Evolutionary conservation across 2,797 vertebrate genomes (phyloP).

Genomic region (Myotis vivesi): DNA sequence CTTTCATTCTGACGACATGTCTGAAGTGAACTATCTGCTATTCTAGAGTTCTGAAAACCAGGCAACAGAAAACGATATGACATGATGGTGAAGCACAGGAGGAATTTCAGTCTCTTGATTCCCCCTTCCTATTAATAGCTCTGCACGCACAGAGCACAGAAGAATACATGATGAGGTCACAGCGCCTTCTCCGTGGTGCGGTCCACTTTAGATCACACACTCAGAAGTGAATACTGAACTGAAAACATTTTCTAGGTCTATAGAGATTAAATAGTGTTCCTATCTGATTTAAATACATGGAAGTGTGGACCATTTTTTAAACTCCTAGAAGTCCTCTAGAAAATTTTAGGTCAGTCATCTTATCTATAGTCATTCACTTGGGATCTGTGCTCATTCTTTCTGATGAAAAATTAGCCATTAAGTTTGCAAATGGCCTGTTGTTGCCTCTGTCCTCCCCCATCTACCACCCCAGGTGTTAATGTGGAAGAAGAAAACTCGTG

Average conservation of each 20-base stretch:
- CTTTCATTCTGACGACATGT: background rate
- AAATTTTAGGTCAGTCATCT: background rate
- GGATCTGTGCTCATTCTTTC: background rate
- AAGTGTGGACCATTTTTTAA: background rate
- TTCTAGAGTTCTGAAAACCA: slow-evolving; percentile 1
- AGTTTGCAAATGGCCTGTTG: background rate
- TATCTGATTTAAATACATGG: background rate
- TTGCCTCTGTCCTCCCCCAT: background rate
- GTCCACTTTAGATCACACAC: slow-evolving; percentile 9
- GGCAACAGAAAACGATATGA: slow-evolving; percentile 9
- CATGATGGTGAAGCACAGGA: background rate
- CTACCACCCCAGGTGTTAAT: background rate
- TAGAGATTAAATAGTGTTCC: background rate
- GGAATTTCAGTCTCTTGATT: background rate
- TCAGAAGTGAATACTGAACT: background rate
- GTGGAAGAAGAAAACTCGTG: background rate
- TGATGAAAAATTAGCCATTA: background rate
- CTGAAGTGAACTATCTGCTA: background rate
- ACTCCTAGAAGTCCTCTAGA: background rate
- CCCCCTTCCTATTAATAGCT: slow-evolving; percentile 49
- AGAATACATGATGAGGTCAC: slow-evolving; percentile 34
- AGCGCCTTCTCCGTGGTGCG: background rate
- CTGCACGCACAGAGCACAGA: background rate
- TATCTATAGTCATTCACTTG: background rate
- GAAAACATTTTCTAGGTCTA: slow-evolving; percentile 3